Evolutionary conservation across 2,797 vertebrate genomes (phyloP).

Genomic region (Macroramphosus scolopax): DNA sequence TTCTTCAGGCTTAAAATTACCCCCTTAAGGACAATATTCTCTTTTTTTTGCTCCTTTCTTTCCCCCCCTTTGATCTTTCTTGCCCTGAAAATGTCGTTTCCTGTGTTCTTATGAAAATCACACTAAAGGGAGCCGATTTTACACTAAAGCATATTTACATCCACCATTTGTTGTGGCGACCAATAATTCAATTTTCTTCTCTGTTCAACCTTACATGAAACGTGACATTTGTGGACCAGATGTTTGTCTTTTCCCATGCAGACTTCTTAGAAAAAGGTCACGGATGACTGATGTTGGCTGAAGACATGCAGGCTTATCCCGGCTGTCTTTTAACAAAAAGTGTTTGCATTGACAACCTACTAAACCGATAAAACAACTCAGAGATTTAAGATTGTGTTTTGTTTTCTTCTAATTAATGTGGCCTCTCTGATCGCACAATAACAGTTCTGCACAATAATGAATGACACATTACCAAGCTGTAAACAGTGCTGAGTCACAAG

Average conservation of each 20-base stretch:
- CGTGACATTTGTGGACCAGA: conserved; percentile 74
- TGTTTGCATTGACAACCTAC: conserved; percentile 1
- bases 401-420: conserved; percentile 24
- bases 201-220: conserved; percentile 42
- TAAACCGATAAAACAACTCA: conserved; percentile 24
- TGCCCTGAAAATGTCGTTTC: conserved; percentile 6
- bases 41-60: neutral
- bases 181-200: conserved; percentile 55
- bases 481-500: conserved; percentile 39
- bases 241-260: conserved; percentile 57
- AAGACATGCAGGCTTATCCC: conserved; percentile 46
- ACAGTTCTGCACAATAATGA: conserved; percentile 31
- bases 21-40: too few species aligned
- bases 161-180: conserved; percentile 56
- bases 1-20: too few species aligned
- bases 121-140: conserved; percentile 18
- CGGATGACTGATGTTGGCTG: conserved; percentile 43
- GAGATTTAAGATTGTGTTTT: conserved; percentile 32
- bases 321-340: conserved; percentile 20
- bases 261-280: conserved; percentile 45
- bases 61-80: neutral
- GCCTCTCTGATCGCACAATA: conserved; percentile 32
- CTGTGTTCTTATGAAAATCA: conserved; percentile 17
- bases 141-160: conserved; percentile 26
- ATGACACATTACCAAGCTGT: conserved; percentile 43